Evolutionary conservation across 2,797 vertebrate genomes (phyloP).

Genomic region (Pseudotriccus pelzelni): DNA sequence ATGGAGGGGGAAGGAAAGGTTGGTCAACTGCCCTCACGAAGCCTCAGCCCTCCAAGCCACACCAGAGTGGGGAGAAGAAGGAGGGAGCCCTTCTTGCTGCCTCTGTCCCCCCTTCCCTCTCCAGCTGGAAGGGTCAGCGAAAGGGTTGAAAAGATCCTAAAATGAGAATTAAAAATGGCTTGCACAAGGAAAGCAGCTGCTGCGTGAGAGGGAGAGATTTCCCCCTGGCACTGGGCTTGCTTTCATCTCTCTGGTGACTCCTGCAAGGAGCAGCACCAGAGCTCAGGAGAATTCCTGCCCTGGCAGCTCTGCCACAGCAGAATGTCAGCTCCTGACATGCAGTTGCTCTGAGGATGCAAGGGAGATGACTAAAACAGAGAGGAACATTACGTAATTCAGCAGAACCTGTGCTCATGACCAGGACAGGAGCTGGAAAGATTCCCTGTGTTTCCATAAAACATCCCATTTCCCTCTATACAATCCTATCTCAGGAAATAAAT

Average conservation of each 20-base stretch:
- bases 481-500: slow-evolving; percentile 51
- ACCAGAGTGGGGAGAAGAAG: background rate
- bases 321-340: background rate
- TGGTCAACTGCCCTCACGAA: background rate
- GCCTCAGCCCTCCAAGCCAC: background rate
- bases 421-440: slow-evolving; percentile 34
- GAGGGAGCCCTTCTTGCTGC: background rate
- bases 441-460: slow-evolving; percentile 36
- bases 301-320: background rate
- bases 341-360: background rate
- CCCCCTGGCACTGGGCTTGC: background rate
- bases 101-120: background rate
- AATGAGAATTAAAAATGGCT: background rate
- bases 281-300: background rate
- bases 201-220: background rate
- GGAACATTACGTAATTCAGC: background rate
- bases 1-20: fast-evolving
- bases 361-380: background rate
- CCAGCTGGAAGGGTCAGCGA: background rate
- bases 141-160: background rate
- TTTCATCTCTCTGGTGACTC: background rate
- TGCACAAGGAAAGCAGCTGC: slow-evolving; percentile 2
- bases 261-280: background rate
- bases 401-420: background rate
- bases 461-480: slow-evolving; percentile 59